These are phyloP conservation scores for Drosophila erecta DNA, from an alignment of 1,140 invertebrate species.

Conservation along the genomic window DNA sequence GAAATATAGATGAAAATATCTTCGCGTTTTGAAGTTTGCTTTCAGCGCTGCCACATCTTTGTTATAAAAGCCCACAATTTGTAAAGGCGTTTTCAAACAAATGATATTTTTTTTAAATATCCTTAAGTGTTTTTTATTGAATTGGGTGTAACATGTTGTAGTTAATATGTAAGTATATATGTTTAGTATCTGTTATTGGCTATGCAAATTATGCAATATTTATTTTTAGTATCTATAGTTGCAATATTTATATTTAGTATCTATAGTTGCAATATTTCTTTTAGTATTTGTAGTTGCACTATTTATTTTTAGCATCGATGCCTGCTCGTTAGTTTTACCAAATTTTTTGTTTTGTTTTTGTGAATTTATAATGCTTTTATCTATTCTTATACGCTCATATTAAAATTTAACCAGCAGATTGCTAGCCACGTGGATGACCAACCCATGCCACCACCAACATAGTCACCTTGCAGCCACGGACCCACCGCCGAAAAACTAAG, in stretches of 20 bases:
- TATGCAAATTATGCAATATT: no score
- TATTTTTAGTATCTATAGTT: no score
- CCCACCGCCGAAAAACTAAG: slow-evolving; percentile 24
- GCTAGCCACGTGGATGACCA: neutral
- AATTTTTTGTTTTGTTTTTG: neutral
- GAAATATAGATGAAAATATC: neutral
- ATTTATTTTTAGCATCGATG: no score
- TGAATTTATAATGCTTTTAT: neutral
- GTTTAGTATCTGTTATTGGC: no score
- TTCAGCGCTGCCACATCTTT: slow-evolving; percentile 1
- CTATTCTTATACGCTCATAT: neutral
- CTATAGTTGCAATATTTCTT: no score
- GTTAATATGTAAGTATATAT: no score
- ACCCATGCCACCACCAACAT: neutral
- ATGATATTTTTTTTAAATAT: neutral
- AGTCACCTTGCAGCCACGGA: slow-evolving; percentile 28
- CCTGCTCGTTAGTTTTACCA: no score
- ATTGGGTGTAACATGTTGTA: no score
- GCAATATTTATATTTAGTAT: no score
- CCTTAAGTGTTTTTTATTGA: neutral
- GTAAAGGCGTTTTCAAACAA: neutral
- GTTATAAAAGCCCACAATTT: neutral
- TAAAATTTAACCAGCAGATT: neutral
- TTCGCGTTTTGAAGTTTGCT: neutral
- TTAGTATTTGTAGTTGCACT: no score